A percentile compares a stretch with the other conserved stretches of the same genome.
Evolutionary conservation across 2,797 vertebrate species (phyloP).

Genomic region (Esox masquinongy): DNA sequence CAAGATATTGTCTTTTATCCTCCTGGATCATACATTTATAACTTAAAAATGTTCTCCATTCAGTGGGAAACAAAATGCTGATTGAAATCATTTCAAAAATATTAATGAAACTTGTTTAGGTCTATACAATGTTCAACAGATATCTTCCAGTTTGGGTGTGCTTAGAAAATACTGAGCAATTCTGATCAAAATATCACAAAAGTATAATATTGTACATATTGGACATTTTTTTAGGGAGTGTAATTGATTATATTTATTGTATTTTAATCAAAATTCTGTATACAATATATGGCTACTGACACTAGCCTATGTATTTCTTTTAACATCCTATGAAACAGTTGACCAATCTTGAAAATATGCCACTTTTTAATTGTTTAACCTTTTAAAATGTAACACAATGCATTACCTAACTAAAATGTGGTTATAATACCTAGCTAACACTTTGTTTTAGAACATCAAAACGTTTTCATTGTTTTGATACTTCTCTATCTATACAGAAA

Average conservation of each 20-base stretch:
- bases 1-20: neutral
- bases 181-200: neutral
- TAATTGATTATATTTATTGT: neutral
- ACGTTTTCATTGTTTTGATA: neutral
- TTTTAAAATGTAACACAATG: neutral
- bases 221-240: neutral
- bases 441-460: neutral
- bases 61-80: neutral
- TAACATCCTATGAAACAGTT: neutral
- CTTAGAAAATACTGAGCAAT: neutral
- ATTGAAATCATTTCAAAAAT: neutral
- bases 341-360: neutral
- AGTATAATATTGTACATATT: neutral
- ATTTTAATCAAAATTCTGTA: neutral
- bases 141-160: neutral
- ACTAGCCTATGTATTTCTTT: neutral
- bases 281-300: neutral
- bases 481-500: neutral
- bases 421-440: neutral
- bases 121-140: neutral
- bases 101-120: neutral
- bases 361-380: neutral
- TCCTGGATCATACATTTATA: neutral
- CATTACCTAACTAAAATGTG: neutral
- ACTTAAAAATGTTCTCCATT: neutral